These are phyloP conservation scores for Corythornis madagascariensis DNA, from an alignment of 2,113 vertebrate genomes.

Conservation along the genomic window DNA sequence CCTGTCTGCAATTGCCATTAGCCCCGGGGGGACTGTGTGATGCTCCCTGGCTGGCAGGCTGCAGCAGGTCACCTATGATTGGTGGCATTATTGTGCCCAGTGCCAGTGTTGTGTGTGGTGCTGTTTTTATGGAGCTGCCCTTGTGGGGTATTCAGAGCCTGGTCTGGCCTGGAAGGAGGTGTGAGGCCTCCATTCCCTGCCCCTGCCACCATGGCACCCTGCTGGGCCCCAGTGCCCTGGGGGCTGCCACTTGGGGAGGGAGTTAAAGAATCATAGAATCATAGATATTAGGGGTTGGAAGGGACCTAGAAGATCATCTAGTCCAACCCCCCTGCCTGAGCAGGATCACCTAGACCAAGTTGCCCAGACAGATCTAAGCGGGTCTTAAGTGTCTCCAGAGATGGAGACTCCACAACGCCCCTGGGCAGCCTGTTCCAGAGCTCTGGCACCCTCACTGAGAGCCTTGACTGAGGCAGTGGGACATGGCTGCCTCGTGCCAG, in stretches of 20 bases:
- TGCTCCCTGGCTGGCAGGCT: not conserved
- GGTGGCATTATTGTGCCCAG: not conserved
- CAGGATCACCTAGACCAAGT: no score
- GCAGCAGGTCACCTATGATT: not conserved
- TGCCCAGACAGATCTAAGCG: no score
- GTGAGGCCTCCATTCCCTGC: not conserved
- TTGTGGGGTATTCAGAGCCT: not conserved
- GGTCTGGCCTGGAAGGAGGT: no score
- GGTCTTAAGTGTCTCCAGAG: no score
- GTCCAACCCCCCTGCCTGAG: no score
- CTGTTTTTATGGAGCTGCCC: not conserved
- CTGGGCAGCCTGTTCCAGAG: no score
- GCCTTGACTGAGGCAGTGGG: not conserved
- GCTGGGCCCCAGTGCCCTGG: accelerated
- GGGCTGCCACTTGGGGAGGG: not conserved
- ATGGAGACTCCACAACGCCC: no score
- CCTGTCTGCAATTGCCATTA: not conserved
- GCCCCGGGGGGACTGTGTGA: accelerated
- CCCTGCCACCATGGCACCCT: accelerated
- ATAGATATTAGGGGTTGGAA: no score
- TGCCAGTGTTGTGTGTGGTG: not conserved
- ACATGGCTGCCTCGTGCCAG: accelerated
- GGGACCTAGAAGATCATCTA: no score
- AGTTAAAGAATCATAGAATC: not conserved
- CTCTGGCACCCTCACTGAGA: no score